Conservation (phyloP, 2,888 invertebrate genomes). For the Emmelina monodactyla region DNA sequence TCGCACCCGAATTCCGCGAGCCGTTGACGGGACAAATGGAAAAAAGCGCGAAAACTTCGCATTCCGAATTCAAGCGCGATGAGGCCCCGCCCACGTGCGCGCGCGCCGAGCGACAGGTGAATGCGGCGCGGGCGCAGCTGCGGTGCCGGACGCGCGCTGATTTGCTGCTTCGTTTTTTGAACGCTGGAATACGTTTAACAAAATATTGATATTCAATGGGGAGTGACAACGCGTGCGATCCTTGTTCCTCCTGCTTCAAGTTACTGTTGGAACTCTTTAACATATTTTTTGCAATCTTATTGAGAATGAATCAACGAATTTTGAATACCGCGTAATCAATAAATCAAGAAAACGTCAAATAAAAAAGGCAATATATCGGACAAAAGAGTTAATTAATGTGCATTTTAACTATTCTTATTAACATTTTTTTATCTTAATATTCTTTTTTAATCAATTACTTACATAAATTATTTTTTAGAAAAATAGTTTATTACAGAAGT, state of each 20-base stretch:
- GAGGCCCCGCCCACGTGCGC: slow-evolving; percentile 54
- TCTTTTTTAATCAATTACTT: too few relatives aligned
- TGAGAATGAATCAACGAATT: too few relatives aligned
- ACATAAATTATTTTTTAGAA: too few relatives aligned
- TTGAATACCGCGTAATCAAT: too few relatives aligned
- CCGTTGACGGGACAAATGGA: slow-evolving; percentile 44
- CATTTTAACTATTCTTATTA: too few relatives aligned
- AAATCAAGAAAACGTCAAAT: too few relatives aligned
- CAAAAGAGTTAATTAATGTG: too few relatives aligned
- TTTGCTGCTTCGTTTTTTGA: slow-evolving; percentile 45
- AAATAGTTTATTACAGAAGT: too few relatives aligned
- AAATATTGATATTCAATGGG: slow-evolving; percentile 55
- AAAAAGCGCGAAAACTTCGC: slow-evolving; percentile 48
- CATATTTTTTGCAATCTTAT: too few relatives aligned
- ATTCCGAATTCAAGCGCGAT: slow-evolving; percentile 29
- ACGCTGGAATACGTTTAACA: slow-evolving; percentile 43
- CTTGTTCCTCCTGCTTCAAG: slow-evolving; percentile 11
- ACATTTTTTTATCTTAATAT: too few relatives aligned
- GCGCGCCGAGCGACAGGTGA: slow-evolving; percentile 53
- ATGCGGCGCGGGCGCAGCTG: slow-evolving; percentile 47
- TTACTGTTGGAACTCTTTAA: slow-evolving; percentile 28
- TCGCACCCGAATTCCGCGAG: slow-evolving; percentile 61
- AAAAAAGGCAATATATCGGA: too few relatives aligned
- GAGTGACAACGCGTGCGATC: slow-evolving; percentile 30
- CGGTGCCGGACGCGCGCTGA: slow-evolving; percentile 29